phyloP scores from a whole-genome alignment of 2,113 vertebrate genomes.

The Phyllostomus hastatus region DNA sequence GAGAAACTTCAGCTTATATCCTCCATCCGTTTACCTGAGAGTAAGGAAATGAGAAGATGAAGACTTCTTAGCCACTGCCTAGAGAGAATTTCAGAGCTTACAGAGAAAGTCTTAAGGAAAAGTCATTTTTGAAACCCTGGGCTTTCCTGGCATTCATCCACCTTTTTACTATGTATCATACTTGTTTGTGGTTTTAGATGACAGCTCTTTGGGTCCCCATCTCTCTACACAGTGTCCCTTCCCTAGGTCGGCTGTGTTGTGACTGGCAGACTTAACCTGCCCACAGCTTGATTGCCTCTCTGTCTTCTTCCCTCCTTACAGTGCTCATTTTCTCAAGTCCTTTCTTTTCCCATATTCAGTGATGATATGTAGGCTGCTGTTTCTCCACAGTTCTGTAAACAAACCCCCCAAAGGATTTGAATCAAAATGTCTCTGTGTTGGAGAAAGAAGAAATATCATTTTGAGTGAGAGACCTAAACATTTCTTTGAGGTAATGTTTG shows the following conservation, averaged over 20 bases:
- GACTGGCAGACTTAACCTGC: background rate
- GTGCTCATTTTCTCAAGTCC: background rate
- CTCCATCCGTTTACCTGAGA: background rate
- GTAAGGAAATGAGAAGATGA: background rate
- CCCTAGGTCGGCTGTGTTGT: background rate
- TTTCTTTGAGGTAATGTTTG: constrained; percentile 12
- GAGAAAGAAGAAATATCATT: background rate
- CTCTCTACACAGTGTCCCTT: background rate
- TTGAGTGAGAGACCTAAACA: background rate
- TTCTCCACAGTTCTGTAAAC: background rate
- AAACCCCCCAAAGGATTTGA: background rate
- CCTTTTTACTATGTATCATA: background rate
- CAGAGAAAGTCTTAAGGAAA: background rate
- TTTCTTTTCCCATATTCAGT: background rate
- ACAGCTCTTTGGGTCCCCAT: background rate
- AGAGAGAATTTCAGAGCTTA: background rate
- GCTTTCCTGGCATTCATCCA: background rate
- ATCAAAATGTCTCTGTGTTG: constrained; percentile 14
- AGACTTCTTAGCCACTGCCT: background rate
- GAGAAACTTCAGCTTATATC: background rate
- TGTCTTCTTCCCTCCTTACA: background rate
- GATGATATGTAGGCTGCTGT: background rate
- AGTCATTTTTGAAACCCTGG: background rate
- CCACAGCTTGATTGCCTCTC: background rate
- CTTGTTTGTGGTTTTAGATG: background rate